Evolutionary conservation across 2,113 vertebrate genomes (phyloP), one percentile per base, ranked within the genome.

Genomic region (Clarias gariepinus): DNA sequence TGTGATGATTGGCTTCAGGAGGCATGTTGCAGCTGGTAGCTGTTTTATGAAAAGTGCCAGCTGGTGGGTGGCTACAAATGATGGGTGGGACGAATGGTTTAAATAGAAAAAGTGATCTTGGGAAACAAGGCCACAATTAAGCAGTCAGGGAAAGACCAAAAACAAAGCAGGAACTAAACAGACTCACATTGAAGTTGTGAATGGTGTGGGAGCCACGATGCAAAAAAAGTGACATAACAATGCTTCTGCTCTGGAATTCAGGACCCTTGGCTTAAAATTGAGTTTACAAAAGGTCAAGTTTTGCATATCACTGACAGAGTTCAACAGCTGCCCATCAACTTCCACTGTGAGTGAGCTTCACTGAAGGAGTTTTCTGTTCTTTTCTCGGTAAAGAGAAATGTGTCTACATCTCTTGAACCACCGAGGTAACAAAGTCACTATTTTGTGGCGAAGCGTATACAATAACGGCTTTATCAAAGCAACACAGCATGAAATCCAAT

Each of bases 351-450:
- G 21, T 64, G 25, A 79, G 13, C 30, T 81, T 81, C n/a, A 60
- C 9, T 81, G 21, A 81, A 81, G 79, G 79, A 81, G 10, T 25
- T 63, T 81, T 81, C 79, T 81, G 79, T 82, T 64, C 60, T 64
- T 64, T 82, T 47, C 80, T 82, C 80, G 28, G 80, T 36, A 64
- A 82, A 82, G 33, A 23, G 12, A 82, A 82, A 64, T 64, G 36
- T 82, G 60, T 64, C 60, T 1, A 47, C 30, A 64, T 82, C 64
- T 60, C 33, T 81, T 61, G 13, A 81, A 81, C 28, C 57, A 61
- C 30, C 25, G 79, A 61, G 33, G 79, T 81, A 81, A 82, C 80
- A 82, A 82, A 60, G 60, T 63, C 60, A 25, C 58, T 63, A 23
- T 28, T 81, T 63, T 61, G 57, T 81, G 18, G 11, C 63, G 0